phyloP scores from a whole-genome alignment of 2,888 invertebrate genomes.

The Taenaris catops region DNA sequence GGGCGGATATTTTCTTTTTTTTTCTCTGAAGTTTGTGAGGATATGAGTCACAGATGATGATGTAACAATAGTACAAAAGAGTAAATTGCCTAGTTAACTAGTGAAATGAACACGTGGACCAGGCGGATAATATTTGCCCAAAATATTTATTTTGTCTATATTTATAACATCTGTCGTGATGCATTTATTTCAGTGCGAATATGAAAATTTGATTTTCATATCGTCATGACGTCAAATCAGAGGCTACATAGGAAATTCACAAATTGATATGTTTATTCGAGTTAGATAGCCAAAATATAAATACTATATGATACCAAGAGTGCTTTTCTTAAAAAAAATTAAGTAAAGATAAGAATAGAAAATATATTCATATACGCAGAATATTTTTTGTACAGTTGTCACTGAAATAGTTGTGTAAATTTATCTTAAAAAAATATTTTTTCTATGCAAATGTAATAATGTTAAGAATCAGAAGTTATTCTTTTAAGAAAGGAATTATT shows the following conservation, averaged over 20 bases:
- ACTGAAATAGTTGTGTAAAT: conserved; percentile 47
- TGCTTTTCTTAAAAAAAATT: conserved; percentile 63
- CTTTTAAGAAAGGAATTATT: conserved; percentile 76
- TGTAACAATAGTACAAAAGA: conserved; percentile 70
- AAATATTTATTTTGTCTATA: conserved; percentile 69
- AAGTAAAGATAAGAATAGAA: conserved; percentile 43
- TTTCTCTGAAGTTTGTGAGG: not conserved
- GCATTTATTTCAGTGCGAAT: conserved; percentile 62
- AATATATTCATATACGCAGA: conserved; percentile 37
- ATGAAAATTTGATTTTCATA: conserved; percentile 60
- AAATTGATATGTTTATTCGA: not conserved
- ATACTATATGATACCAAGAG: conserved; percentile 45
- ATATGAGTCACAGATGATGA: conserved; percentile 33
- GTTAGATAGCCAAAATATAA: conserved; percentile 27
- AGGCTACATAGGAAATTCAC: conserved; percentile 41
- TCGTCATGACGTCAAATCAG: conserved; percentile 35
- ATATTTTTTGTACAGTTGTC: conserved; percentile 40
- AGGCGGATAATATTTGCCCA: conserved; percentile 59
- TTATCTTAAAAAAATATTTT: conserved; percentile 46
- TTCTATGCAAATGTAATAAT: conserved; percentile 40
- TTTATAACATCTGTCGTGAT: conserved; percentile 56
- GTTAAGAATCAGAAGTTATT: conserved; percentile 61
- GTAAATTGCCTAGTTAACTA: conserved; percentile 60
- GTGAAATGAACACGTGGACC: conserved; percentile 71
- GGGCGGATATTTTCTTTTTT: conserved; percentile 3